Base-by-base conservation (phyloP, 2,888 invertebrate species). In the Cephus pygmeus region DNA sequence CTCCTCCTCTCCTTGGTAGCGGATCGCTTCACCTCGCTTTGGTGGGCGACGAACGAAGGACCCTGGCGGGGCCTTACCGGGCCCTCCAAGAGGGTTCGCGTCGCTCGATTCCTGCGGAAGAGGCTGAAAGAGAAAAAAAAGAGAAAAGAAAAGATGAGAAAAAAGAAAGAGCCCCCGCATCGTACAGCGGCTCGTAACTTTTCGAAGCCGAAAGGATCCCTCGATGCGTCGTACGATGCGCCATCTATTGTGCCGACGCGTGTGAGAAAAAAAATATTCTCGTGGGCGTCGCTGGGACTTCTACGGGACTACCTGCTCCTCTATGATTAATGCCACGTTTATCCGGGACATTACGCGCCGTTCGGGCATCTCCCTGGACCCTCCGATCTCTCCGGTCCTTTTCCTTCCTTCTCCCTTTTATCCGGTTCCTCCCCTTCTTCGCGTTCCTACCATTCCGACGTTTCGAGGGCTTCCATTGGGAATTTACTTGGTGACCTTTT, bases 321-420 rank as follows among this genome's bases (percentile, higher is more conserved):
- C 80, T 84, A 85, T 89, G 89, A 89, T 89, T 88, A 89, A 88
- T 88, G 87, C 85, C 87, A 80, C 81, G 80, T 81, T 77, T 82
- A 79, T 80, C 81, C 76, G 77, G 73, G 79, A 56, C 56, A 56
- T 56, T 56, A 56, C 56, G 56, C 56, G 56, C 56, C 23, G 56
- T 23, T 56, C 56, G 23, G 56, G 23, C 56, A 56, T 56, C 56
- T 56, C 56, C 6, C 23, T 56, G 56, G 56, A 56, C 56, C 56
- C 56, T 56, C 56, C 56, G 56, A 56, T 56, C 9, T 56, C 56
- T 56, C 23, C 23, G 2, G 56, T 56, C 23, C 56, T 56, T 56
- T 56, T 56, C 23, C 56, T 56, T 56, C 56, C 56, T 56, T 56
- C 56, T 56, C 6, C 56, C 23, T 56, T 56, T 56, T 56, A 56